Conservation (phyloP, 2,888 invertebrate genomes). For the Girardia tigrina region DNA sequence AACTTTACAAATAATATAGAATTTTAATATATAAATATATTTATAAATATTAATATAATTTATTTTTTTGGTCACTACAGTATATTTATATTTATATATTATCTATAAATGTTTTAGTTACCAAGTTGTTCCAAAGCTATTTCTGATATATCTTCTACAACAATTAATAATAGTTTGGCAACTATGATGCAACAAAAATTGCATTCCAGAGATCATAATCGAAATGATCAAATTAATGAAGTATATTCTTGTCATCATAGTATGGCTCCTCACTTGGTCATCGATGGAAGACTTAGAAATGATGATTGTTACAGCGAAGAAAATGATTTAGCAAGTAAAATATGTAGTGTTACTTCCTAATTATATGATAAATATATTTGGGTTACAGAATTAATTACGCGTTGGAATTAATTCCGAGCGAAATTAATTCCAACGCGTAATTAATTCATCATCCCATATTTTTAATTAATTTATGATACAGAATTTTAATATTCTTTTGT, state of each 20-base stretch:
- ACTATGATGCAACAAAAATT: not conserved
- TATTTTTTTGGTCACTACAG: too few relatives aligned
- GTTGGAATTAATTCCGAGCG: too few relatives aligned
- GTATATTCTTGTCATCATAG: not conserved
- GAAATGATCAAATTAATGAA: not conserved
- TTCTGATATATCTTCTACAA: slow-evolving; percentile 14
- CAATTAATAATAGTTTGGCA: not conserved
- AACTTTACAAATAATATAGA: too few relatives aligned
- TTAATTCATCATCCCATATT: too few relatives aligned
- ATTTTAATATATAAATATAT: too few relatives aligned
- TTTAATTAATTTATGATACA: too few relatives aligned
- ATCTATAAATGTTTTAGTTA: not conserved
- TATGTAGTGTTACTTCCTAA: too few relatives aligned
- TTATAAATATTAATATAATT: too few relatives aligned
- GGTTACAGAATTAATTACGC: too few relatives aligned
- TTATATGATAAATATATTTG: too few relatives aligned
- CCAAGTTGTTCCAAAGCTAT: slow-evolving; percentile 11
- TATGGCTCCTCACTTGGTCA: not conserved
- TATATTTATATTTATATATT: not conserved
- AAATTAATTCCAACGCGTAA: too few relatives aligned
- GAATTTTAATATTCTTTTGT: too few relatives aligned
- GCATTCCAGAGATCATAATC: not conserved
- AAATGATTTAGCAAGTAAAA: not conserved
- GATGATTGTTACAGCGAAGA: not conserved
- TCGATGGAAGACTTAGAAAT: slow-evolving; percentile 7